Evolutionary conservation across 2,888 invertebrate species (phyloP), one percentile per base, ranked within the genome.

Genomic region (Papilio protenor): DNA sequence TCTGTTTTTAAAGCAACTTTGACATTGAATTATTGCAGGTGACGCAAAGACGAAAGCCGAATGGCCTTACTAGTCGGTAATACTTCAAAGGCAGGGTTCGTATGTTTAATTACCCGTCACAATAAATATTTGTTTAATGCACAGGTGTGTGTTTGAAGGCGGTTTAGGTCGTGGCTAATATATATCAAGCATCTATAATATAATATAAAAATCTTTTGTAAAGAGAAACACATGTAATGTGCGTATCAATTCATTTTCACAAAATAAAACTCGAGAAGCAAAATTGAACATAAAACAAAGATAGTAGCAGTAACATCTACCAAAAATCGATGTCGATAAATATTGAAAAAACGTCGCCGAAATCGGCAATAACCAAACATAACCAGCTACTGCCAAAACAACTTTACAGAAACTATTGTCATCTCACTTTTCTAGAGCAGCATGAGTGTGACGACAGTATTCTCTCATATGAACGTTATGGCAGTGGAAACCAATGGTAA

Each of bases 21-120:
- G 40, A 66, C 40, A 66, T 66, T 66, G 66, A 45, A 66, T 66
- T 40, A 40, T n/a, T 21, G 66, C 66, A 66, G 66, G 66, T 66
- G 66, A 66, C n/a, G n/a, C n/a, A 45, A 45, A 66, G 40, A 66
- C n/a, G 66, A 66, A 21, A 66, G 40, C 66, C n/a, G 40, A 18
- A 45, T 12, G 40, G 45, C 66, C 18, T 33, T 40, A 64, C 64
- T n/a, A 66, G 4, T 66, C 40, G 10, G 12, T 66, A 66, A 45
- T 45, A 66, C 40, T 45, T 66, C 40, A 66, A 66, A 66, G 66
- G 33, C 8, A 14, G 11, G n/a, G n/a, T 14, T 14, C n/a, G n/a
- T 66, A 10, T 66, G 59, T 59, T 59, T 40, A 40, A 66, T 66
- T 66, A 11, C 11, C 66, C 40, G 66, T 66, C 66, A n/a, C n/a